Evolutionary conservation across 2,888 invertebrate species (phyloP).

Genomic region (Scaptomyza tumidula): DNA sequence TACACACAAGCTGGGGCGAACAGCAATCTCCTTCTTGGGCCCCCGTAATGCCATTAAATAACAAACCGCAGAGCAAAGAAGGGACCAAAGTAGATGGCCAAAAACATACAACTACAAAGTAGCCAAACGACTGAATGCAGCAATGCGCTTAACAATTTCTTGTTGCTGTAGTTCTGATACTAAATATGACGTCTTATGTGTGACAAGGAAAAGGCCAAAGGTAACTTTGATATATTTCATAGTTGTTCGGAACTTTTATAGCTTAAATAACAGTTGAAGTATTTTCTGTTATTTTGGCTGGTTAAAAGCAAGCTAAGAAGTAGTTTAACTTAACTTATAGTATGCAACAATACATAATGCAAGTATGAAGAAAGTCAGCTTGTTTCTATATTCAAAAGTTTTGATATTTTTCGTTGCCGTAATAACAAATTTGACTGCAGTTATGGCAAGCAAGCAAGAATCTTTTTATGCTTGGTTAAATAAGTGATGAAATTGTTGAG

Average conservation of each 20-base stretch:
- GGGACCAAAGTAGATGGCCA: slow-evolving; percentile 19
- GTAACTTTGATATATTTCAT: background rate
- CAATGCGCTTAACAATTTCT: slow-evolving; percentile 3
- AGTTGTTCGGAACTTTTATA: too few species aligned
- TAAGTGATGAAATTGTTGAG: background rate
- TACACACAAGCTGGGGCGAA: slow-evolving; percentile 49
- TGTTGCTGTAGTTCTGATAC: background rate
- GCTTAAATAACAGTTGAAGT: too few species aligned
- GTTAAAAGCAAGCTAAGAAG: too few species aligned
- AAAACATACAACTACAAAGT: slow-evolving; percentile 36
- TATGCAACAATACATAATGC: background rate
- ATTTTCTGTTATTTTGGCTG: too few species aligned
- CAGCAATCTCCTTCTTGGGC: slow-evolving; percentile 51
- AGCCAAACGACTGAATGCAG: slow-evolving; percentile 29
- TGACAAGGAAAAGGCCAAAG: background rate
- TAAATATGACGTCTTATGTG: background rate
- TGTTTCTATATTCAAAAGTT: background rate
- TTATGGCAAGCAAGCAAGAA: background rate
- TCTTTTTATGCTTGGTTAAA: background rate
- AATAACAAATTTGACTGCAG: background rate
- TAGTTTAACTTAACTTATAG: too few species aligned
- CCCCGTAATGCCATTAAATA: slow-evolving; percentile 64
- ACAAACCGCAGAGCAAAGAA: slow-evolving; percentile 57
- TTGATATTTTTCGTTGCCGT: background rate
- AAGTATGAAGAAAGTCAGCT: background rate